phyloP scores from a whole-genome alignment of 2,888 invertebrate genomes.

The Liopterus haemorrhoidalis region DNA sequence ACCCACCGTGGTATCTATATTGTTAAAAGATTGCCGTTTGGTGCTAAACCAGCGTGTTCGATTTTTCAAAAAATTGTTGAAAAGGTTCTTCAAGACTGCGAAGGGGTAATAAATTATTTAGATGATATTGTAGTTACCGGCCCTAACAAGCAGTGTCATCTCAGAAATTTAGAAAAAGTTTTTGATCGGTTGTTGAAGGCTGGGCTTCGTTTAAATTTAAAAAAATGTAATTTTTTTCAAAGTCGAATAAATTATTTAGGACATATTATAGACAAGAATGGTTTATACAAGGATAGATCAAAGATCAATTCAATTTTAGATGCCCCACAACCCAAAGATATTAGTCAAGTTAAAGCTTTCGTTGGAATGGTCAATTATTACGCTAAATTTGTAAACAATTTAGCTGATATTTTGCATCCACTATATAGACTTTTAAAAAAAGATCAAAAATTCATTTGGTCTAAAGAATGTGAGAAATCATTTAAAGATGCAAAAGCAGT shows the following conservation, averaged over 20 bases:
- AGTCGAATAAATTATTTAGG: slow-evolving; percentile 34
- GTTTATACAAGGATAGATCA: slow-evolving; percentile 15
- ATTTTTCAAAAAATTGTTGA: no score
- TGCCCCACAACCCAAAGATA: no score
- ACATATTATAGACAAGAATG: slow-evolving; percentile 28
- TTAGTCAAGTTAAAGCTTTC: no score
- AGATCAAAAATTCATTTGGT: slow-evolving; percentile 13
- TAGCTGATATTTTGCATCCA: slow-evolving; percentile 13
- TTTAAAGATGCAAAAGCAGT: slow-evolving; percentile 10
- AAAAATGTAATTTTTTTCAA: no score
- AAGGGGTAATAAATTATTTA: slow-evolving; percentile 19
- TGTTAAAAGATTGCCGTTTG: slow-evolving; percentile 39
- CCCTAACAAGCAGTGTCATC: slow-evolving; percentile 26
- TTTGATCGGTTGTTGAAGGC: slow-evolving; percentile 26
- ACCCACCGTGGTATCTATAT: slow-evolving; percentile 35
- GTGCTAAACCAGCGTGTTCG: slow-evolving; percentile 37
- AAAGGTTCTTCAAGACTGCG: slow-evolving; percentile 20
- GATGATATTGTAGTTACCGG: slow-evolving; percentile 34
- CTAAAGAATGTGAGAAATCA: slow-evolving; percentile 2
- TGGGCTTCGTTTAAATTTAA: slow-evolving; percentile 30
- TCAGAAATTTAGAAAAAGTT: slow-evolving; percentile 26
- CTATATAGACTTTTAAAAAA: slow-evolving; percentile 19
- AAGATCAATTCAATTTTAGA: no score
- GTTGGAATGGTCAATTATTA: no score
- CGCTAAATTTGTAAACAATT: no score